Evolutionary conservation across 2,113 vertebrate genomes (phyloP), one percentile per base, ranked within the genome.

Genomic region (Zosterops japonicus): DNA sequence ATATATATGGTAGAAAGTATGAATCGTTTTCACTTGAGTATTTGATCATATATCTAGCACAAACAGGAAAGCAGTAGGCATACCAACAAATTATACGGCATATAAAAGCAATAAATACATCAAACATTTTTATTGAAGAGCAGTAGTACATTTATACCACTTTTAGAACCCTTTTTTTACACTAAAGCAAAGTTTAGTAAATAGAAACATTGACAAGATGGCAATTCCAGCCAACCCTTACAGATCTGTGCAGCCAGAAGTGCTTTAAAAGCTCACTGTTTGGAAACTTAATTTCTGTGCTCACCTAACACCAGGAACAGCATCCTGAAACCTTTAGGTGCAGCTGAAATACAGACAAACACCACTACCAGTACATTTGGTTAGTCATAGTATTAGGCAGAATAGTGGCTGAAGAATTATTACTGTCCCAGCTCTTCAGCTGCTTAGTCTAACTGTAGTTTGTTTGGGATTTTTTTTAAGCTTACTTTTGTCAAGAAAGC

Each of bases 31-130:
- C 41, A 47, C 49, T 60, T 90, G 21, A 56, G n/a, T 59, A 60
- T 72, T 71, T 72, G 23, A 59, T 35, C 0, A 0, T 29, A 1
- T 35, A 47, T 28, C 44, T 49, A 60, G 17, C 53, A 72, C 20
- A 47, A 79, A 77, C 0, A 0, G 20, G 28, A 90, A 76, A 80
- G 36, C 21, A 63, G 24, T 12, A 76, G n/a, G 35, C 28, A 90
- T 5, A 50, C 19, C 49, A 52, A 44, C 8, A 36, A 60, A 46
- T 55, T 59, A 20, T 13, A 55, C 3, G 31, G 56, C 15, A 87
- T 13, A 5, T 35, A 75, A 19, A 31, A 41, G n/a, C 41, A 91
- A 52, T 31, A 77, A 83, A 74, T 39, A 39, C 4, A 64, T 10
- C 15, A 71, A 69, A 80, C n/a, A 33, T 7, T 28, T 83, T 22